Evolutionary conservation across 2,113 vertebrate species (phyloP).

Genomic region (Todiramphus saurophagus): DNA sequence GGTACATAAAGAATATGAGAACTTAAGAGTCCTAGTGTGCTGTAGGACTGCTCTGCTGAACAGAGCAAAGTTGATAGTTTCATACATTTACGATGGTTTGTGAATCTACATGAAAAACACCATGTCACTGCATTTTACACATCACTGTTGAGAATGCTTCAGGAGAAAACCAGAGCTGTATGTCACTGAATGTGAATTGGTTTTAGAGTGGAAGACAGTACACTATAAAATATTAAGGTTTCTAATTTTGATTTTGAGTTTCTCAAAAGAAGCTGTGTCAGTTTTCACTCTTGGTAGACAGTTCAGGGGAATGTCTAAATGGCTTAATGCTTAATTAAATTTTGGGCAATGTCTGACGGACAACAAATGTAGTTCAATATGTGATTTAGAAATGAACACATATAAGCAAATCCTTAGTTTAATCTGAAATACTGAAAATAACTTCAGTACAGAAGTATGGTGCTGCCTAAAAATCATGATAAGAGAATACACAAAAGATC

Average conservation of each 20-base stretch:
- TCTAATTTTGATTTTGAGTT: background rate
- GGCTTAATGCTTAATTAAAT: background rate
- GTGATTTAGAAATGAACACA: background rate
- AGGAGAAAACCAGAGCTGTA: background rate
- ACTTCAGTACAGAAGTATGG: background rate
- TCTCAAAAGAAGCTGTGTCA: background rate
- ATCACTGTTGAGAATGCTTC: background rate
- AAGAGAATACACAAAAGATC: background rate
- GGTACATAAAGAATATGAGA: background rate
- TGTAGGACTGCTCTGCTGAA: background rate
- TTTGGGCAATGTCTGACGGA: background rate
- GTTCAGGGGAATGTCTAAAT: background rate
- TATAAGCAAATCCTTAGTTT: background rate
- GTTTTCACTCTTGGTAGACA: background rate
- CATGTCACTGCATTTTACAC: rapidly evolving
- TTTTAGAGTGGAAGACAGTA: background rate
- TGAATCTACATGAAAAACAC: background rate
- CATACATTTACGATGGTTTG: background rate
- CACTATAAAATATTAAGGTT: background rate
- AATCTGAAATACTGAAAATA: background rate
- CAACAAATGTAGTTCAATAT: background rate
- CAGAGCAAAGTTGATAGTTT: background rate
- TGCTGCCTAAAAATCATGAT: background rate
- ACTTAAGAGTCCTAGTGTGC: background rate
- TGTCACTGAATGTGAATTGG: background rate